Evolutionary conservation across 2,888 invertebrate species (phyloP).

Genomic region (Bugulina stolonifera): DNA sequence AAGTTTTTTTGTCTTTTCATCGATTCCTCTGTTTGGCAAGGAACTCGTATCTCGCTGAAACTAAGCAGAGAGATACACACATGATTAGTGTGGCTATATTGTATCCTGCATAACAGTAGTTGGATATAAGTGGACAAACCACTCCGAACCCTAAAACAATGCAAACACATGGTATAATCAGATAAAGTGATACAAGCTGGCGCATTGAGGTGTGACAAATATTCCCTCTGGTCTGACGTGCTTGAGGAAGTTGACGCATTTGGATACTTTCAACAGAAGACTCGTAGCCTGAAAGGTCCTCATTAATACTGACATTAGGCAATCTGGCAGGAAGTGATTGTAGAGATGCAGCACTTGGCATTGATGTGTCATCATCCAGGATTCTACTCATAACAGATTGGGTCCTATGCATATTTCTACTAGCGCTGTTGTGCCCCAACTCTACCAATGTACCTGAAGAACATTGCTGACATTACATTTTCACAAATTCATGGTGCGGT

Average conservation of each 20-base stretch:
- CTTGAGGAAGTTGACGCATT: not conserved
- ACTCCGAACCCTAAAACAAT: not conserved
- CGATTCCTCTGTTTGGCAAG: not conserved
- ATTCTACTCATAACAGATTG: too few relatives aligned
- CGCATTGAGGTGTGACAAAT: not conserved
- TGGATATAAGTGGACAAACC: not conserved
- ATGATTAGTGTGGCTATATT: not conserved
- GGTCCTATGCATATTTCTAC: too few relatives aligned
- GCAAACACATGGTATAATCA: not conserved
- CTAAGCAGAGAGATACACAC: not conserved
- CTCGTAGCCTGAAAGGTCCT: not conserved
- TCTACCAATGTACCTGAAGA: too few relatives aligned
- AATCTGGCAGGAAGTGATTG: not conserved
- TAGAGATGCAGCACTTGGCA: not conserved
- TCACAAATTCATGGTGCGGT: too few relatives aligned
- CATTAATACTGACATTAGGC: not conserved
- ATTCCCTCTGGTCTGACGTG: not conserved
- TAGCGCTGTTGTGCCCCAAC: too few relatives aligned
- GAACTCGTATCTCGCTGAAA: not conserved
- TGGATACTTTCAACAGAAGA: not conserved
- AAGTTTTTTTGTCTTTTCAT: not conserved
- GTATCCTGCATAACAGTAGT: not conserved
- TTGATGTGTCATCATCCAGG: too few relatives aligned
- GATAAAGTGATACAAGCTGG: not conserved
- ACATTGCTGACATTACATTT: too few relatives aligned